Base-by-base conservation (phyloP, 2,797 vertebrate species). In the Lutjanus campechanus region DNA sequence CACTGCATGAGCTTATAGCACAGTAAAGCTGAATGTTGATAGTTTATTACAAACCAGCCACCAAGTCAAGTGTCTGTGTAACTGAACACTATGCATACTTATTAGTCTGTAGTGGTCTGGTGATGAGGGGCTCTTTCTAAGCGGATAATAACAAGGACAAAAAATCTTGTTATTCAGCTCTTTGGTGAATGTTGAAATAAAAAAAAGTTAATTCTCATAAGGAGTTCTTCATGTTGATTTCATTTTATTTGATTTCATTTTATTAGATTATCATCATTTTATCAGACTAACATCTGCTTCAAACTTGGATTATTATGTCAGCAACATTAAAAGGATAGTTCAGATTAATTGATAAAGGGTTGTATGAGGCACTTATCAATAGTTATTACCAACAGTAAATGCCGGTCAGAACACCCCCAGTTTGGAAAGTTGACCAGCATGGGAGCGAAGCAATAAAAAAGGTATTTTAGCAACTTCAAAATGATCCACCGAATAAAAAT, bases 21-120 rank as follows among this genome's bases (percentile, higher is more conserved):
- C 15, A 71, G 70, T 82, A 59, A 87, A 85, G 41, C 63, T 65
- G 56, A 88, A 63, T 67, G 71, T 25, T 81, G 51, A 55, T 70
- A 29, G 55, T 81, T 72, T 78, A 73, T 74, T 72, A 63, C 59
- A 51, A 82, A 79, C 43, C 53, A 69, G 66, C 68, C 19, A 1
- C 56, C 50, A 13, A 72, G 70, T 77, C 65, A 84, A 73, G 50
- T 66, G 41, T 68, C 19, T 75, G 19, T 46, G 46, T 67, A 76
- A 67, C 10, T 46, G 41, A 53, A 70, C 47, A 47, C 36, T 41
- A 17, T 59, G n/a, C 43, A 71, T 68, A 77, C 40, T 50, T 22
- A 44, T 40, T 58, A 36, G 17, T 77, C 12, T 72, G 11, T 49
- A 60, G 8, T 63, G n/a, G 20, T 69, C 41, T 66, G 11, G 51